phyloP scores from a whole-genome alignment of 64 coral and sea anemone genomes.

The Actinia equina region DNA sequence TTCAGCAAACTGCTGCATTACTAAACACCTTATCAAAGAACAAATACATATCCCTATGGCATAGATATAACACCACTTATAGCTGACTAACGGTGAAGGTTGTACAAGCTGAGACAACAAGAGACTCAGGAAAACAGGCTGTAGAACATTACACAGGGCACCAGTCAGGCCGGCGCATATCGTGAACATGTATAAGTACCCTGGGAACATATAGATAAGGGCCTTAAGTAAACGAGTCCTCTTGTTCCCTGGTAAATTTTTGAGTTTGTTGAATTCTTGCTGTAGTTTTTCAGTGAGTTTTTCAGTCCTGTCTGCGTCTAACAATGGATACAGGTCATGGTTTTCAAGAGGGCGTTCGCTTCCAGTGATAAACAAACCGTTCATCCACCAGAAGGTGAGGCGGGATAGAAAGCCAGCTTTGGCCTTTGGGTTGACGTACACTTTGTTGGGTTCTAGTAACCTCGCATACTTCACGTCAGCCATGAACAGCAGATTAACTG shows the following conservation, averaged over 20 bases:
- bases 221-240: constrained; percentile 24
- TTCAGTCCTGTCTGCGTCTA: constrained; percentile 29
- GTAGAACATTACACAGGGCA: constrained; percentile 32
- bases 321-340: constrained; percentile 17
- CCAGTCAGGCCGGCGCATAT: neutral
- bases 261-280: constrained; percentile 11
- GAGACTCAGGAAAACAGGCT: constrained; percentile 29
- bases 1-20: constrained; percentile 7
- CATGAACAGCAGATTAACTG: neutral
- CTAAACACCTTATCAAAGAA: constrained; percentile 13
- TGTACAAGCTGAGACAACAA: constrained; percentile 27
- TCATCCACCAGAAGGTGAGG: constrained; percentile 42
- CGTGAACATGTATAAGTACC: constrained; percentile 8
- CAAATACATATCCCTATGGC: constrained; percentile 38
- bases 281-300: neutral
- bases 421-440: constrained; percentile 15
- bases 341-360: constrained; percentile 32
- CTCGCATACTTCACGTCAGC: neutral
- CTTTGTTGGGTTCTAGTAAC: neutral
- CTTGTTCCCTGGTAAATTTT: neutral
- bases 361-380: constrained; percentile 15
- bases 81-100: neutral
- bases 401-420: constrained; percentile 20
- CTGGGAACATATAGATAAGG: constrained; percentile 36
- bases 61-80: constrained; percentile 34